phyloP scores from a whole-genome alignment of 2,797 vertebrate species.

The Muscicapa striata region DNA sequence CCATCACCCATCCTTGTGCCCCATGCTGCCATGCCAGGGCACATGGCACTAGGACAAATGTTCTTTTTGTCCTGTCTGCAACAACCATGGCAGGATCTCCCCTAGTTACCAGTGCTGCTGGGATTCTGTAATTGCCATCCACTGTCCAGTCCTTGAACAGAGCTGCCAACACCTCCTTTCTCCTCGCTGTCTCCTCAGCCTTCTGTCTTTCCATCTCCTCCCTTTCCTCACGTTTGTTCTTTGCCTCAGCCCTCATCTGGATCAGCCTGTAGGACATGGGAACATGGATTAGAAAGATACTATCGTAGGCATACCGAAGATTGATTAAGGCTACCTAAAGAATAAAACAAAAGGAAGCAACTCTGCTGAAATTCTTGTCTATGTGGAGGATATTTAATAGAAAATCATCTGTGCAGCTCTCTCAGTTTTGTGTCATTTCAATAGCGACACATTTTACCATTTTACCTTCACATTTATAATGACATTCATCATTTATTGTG shows the following conservation, averaged over 20 bases:
- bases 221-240: conserved; percentile 51
- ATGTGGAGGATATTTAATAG: not conserved
- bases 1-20: not conserved
- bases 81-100: not conserved
- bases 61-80: not conserved
- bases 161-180: conserved; percentile 56
- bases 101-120: conserved; percentile 71
- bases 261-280: conserved; percentile 62
- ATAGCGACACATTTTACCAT: not conserved
- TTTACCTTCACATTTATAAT: conserved; percentile 17
- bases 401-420: not conserved
- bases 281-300: conserved; percentile 1
- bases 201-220: conserved; percentile 46
- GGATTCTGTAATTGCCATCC: conserved; percentile 65
- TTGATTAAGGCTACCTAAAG: not conserved
- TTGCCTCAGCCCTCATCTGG: conserved; percentile 68
- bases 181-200: conserved; percentile 30
- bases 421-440: not conserved
- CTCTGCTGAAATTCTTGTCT: not conserved
- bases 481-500: conserved; percentile 2
- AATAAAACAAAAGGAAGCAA: not conserved
- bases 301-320: not conserved
- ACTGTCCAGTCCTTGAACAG: conserved; percentile 73
- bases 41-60: not conserved
- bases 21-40: not conserved